Base-by-base conservation (phyloP, 2,888 invertebrate genomes). In the Neria commutata region DNA sequence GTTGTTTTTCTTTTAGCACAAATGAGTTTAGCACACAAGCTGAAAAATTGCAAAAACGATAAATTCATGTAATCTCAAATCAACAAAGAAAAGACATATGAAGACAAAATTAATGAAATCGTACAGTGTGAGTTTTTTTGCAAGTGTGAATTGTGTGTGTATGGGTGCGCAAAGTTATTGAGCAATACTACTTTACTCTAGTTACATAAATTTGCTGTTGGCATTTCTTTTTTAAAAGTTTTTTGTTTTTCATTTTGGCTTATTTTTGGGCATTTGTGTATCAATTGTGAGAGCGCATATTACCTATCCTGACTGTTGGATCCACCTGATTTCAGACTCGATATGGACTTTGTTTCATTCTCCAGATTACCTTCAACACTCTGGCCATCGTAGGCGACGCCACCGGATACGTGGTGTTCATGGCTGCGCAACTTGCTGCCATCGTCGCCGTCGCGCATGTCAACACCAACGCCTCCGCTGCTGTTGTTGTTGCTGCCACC, bases 301-400 rank as follows among this genome's bases (percentile, higher is more conserved):
- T 81, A 87, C 92, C 92, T 92, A 88, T 75, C 79, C 63, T 91
- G 92, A 71, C 91, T 91, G 71, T 89, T 88, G 23, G 91, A 91
- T 70, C 91, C 89, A 63, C 89, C 89, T 72, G 90, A 88, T 74
- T 90, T 89, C 55, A 89, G 87, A 81, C 91, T 91, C 80, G 92
- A 91, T 65, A 92, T 91, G 68, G 94, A 94, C 72, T 94, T 90
- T 3, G 95, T 95, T 83, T 95, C 95, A 62, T 94, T 92, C 81
- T 95, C 95, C 64, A 94, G 91, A 81, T 94, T 94, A 62, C 94
- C 94, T 77, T 95, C 95, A 58, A 94, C 92, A 75, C 95, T 94
- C 71, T 94, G 86, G 81, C 94, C 94, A 83, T 95, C 95, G 83
- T 93, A 95, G 16, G 37, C 50, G 23, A 48, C 56, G 46, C 52